Conservation (phyloP, 2,113 vertebrate species). For the Alligator mississippiensis region DNA sequence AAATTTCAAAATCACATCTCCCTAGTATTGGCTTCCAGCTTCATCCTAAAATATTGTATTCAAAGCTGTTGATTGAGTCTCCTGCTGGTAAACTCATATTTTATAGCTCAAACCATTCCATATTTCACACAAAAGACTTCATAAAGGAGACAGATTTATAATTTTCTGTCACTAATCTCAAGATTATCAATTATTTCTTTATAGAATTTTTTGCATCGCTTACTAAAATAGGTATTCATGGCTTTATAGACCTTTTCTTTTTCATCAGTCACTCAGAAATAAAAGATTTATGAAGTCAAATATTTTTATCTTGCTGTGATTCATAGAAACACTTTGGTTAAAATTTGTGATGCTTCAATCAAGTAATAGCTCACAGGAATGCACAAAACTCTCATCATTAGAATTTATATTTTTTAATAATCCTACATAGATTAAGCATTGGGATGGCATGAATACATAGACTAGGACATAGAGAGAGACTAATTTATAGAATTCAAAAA, state of each 20-base stretch:
- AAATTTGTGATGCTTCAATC: constrained; percentile 55
- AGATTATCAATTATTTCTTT: constrained; percentile 77
- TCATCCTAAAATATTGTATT: constrained; percentile 46
- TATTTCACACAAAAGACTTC: constrained; percentile 72
- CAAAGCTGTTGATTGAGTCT: constrained; percentile 65
- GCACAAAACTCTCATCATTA: constrained; percentile 20
- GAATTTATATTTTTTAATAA: constrained; percentile 66
- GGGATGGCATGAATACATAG: constrained; percentile 16
- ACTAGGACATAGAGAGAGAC: neutral
- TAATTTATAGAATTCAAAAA: constrained; percentile 36
- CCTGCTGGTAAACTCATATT: constrained; percentile 66
- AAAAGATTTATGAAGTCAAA: constrained; percentile 76
- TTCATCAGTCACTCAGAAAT: constrained; percentile 66
- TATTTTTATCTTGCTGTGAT: constrained; percentile 61
- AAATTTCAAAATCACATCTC: constrained; percentile 15
- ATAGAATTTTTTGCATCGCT: constrained; percentile 72
- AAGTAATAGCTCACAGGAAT: constrained; percentile 66
- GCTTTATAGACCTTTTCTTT: constrained; percentile 68
- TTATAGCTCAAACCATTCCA: constrained; percentile 58
- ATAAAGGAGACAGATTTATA: constrained; percentile 68
- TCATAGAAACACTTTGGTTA: constrained; percentile 60
- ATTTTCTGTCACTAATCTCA: constrained; percentile 76
- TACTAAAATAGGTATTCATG: constrained; percentile 65
- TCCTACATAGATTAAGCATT: constrained; percentile 53
- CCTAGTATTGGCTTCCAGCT: constrained; percentile 15